Percentiles rank a stretch among this genome's conserved stretches.
phyloP scores from a whole-genome alignment of 2,888 invertebrate genomes.

The Drosophila nr. medialis region DNA sequence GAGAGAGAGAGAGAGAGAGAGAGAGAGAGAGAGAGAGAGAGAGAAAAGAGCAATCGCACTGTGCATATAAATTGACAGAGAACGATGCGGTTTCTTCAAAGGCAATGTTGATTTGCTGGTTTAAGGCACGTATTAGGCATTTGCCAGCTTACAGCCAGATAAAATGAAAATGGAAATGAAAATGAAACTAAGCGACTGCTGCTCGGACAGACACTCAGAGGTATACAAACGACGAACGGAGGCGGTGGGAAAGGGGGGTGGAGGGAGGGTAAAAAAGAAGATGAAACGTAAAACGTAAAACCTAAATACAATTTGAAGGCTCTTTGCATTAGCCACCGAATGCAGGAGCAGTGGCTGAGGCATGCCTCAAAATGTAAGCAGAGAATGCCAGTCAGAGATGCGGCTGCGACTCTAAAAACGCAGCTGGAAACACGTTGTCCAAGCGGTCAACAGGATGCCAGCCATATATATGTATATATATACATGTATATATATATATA shows the following conservation, averaged over 20 bases:
- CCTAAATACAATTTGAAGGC: slow-evolving; percentile 66
- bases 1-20: neutral
- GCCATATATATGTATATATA: neutral
- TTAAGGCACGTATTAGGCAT: slow-evolving; percentile 38
- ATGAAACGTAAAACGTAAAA: slow-evolving; percentile 3
- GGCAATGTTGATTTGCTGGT: slow-evolving; percentile 36
- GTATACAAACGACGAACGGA: slow-evolving; percentile 11
- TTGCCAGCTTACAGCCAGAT: slow-evolving; percentile 37
- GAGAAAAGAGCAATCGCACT: neutral
- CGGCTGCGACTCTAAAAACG: slow-evolving; percentile 16
- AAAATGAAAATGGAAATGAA: slow-evolving; percentile 23
- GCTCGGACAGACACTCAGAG: slow-evolving; percentile 8
- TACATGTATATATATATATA: neutral
- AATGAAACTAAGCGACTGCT: slow-evolving; percentile 38
- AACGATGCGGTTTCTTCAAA: slow-evolving; percentile 4
- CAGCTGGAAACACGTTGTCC: slow-evolving; percentile 51
- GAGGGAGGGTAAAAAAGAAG: neutral
- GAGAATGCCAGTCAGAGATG: neutral
- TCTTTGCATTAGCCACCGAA: slow-evolving; percentile 66
- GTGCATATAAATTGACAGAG: neutral
- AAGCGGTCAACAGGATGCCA: slow-evolving; percentile 34
- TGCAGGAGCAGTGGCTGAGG: slow-evolving; percentile 31
- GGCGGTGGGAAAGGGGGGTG: neutral
- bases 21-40: neutral
- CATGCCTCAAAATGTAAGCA: slow-evolving; percentile 10